Conservation (phyloP, 2,113 vertebrate genomes). For the Apodemus speciosus region DNA sequence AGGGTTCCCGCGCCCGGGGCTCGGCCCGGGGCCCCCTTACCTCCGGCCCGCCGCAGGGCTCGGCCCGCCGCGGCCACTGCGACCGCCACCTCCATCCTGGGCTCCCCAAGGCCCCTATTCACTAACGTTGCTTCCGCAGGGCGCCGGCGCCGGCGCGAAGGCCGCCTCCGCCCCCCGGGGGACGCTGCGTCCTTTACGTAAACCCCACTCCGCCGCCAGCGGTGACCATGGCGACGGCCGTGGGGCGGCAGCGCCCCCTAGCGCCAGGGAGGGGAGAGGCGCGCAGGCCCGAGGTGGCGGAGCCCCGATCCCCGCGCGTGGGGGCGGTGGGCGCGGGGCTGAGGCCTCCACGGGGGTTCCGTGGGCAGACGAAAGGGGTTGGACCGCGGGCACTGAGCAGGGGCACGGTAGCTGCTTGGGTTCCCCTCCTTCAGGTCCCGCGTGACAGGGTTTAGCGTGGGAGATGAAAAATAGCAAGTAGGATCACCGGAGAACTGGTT, state of each 20-base stretch:
- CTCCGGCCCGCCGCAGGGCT: constrained; percentile 70
- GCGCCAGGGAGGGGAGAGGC: constrained; percentile 69
- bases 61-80: constrained; percentile 70
- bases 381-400: not conserved
- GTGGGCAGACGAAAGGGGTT: constrained; percentile 30
- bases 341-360: not conserved
- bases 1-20: constrained; percentile 36
- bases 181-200: constrained; percentile 88
- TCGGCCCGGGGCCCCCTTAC: constrained; percentile 42
- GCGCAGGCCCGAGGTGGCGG: not conserved
- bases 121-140: constrained; percentile 84
- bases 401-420: constrained; percentile 10
- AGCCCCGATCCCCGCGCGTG: not conserved
- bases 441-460: constrained; percentile 72
- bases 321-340: constrained; percentile 27
- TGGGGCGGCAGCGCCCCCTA: constrained; percentile 78
- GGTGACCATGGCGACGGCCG: constrained; percentile 84
- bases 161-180: constrained; percentile 85
- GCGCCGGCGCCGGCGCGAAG: constrained; percentile 82
- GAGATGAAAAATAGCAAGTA: constrained; percentile 65
- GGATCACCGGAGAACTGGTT: constrained; percentile 61
- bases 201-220: constrained; percentile 85
- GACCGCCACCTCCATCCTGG: constrained; percentile 84
- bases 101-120: constrained; percentile 83
- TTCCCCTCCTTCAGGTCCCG: constrained; percentile 59